These are phyloP conservation scores for Triplophysa dalaica DNA, from an alignment of 2,113 vertebrate genomes.

Conservation along the genomic window DNA sequence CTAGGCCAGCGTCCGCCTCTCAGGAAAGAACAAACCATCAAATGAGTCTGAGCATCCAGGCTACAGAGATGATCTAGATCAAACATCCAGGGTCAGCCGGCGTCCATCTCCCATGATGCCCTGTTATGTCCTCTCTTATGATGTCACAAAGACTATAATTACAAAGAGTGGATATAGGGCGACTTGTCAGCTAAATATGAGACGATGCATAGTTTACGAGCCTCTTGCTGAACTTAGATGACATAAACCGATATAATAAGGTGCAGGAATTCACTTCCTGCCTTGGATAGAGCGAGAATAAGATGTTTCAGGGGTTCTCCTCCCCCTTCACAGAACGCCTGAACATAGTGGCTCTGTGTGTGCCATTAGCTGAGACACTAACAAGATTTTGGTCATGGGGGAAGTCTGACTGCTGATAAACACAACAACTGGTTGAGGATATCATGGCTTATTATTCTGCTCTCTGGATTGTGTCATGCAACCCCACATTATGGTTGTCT, in stretches of 20 bases:
- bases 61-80: conserved; percentile 12
- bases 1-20: conserved; percentile 18
- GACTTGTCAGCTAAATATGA: conserved; percentile 7
- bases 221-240: conserved; percentile 13
- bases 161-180: background rate
- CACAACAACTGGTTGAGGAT: conserved; percentile 1
- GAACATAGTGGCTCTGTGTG: background rate
- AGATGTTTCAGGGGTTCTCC: conserved; percentile 21
- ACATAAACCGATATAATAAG: conserved; percentile 15
- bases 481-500: too few relatives aligned
- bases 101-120: conserved; percentile 16
- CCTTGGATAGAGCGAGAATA: background rate
- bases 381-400: conserved; percentile 48
- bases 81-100: background rate
- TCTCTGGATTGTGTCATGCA: too few relatives aligned
- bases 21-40: conserved; percentile 15
- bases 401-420: conserved; percentile 47
- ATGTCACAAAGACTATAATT: conserved; percentile 19
- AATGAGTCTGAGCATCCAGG: background rate
- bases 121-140: conserved; percentile 18
- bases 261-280: conserved; percentile 18
- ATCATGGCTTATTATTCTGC: background rate
- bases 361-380: conserved; percentile 6
- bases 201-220: conserved; percentile 6
- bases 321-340: background rate